Conservation (phyloP, 1,140 invertebrate genomes). For the Dreissena rostriformis region DNA sequence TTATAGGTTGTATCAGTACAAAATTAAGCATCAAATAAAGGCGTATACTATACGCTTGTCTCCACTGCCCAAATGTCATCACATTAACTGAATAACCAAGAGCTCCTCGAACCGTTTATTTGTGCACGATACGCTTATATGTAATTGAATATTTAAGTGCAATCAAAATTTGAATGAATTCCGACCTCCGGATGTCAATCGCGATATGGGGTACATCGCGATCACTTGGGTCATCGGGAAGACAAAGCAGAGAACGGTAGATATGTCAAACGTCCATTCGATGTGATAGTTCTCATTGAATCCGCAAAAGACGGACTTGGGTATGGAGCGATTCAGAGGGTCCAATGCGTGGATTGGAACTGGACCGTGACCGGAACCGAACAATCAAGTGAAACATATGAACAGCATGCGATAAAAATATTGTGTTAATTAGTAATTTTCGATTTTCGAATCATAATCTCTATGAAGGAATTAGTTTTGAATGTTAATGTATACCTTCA, state of each 20-base stretch:
- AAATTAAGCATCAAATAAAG: too few species aligned
- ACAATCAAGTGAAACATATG: constrained; percentile 62
- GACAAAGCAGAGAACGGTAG: constrained; percentile 80
- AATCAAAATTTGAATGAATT: constrained; percentile 1
- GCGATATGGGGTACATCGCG: constrained; percentile 79
- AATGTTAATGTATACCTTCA: too few species aligned
- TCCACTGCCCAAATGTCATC: not conserved
- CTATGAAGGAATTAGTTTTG: too few species aligned
- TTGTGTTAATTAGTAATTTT: too few species aligned
- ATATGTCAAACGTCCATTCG: constrained; percentile 74
- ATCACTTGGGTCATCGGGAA: constrained; percentile 80
- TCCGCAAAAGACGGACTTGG: constrained; percentile 72
- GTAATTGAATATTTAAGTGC: not conserved
- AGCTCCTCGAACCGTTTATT: not conserved
- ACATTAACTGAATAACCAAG: too few species aligned
- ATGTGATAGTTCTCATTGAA: constrained; percentile 68
- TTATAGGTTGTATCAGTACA: too few species aligned
- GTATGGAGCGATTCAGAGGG: constrained; percentile 55
- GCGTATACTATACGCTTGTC: too few species aligned
- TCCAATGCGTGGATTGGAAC: constrained; percentile 69
- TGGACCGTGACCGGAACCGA: constrained; percentile 86
- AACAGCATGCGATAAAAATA: too few species aligned
- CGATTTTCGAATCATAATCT: too few species aligned
- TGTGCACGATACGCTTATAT: not conserved
- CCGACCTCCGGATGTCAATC: constrained; percentile 72